Base-by-base conservation (phyloP, 2,113 vertebrate species). In the Macquaria ambigua region DNA sequence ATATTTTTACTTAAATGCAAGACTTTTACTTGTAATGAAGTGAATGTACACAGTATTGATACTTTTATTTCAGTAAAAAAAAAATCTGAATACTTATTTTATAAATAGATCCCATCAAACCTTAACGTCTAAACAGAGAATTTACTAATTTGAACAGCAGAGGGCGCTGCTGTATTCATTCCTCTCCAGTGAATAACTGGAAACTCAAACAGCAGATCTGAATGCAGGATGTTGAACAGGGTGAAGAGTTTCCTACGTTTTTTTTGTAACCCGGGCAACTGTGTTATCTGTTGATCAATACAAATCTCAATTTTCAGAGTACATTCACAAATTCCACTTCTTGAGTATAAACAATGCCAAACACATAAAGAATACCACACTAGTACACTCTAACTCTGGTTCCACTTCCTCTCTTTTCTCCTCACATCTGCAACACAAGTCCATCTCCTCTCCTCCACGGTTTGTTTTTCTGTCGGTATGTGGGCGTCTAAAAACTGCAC, bases 91-190 rank as follows among this genome's bases (percentile, higher is more conserved):
- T 46, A 23, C 7, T 62, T 58, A 31, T 11, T 61, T 56, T 3
- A 12, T 15, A 43, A 16, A 39, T 46, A 28, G 23, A 56, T 39
- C n/a, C 5, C 6, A 3, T 70, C 0, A 10, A 41, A 64, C 14
- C 8, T 25, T 16, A n/a, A 43, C 1, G 5, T 72, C 34, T 56
- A 41, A 21, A 12, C 8, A 61, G 9, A 31, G 43, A 28, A 31
- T 12, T 15, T 39, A 53, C 56, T 72, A 34, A 53, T 31, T 74
- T 80, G 20, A 86, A 61, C 95, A 94, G 84, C 86, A 95, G 95
- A 91, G 86, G 92, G 88, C 8, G 85, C 90, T 87, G 72, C 12
- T 81, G 79, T 43, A 43, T 59, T 82, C 55, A 43, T 61, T 70
- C 52, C 28, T 28, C 34, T 69, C 20, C 16, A 73, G 25, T 50